These are phyloP conservation scores for Protaetia brevitarsis DNA, from an alignment of 1,140 invertebrate genomes.

Conservation along the genomic window DNA sequence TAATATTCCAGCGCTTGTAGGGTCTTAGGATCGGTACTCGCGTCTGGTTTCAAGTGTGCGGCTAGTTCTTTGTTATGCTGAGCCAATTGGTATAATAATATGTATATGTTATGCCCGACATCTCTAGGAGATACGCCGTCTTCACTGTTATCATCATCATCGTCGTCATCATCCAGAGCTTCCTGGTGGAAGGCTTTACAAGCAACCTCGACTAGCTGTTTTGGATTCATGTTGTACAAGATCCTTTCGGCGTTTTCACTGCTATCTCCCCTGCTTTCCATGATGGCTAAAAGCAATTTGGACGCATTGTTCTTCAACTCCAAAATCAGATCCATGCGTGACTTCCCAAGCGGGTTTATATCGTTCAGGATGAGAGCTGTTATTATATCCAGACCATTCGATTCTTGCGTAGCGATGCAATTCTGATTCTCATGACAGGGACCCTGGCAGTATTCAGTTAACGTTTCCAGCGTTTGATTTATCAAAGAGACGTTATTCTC, in stretches of 20 bases:
- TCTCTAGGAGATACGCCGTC: slow-evolving; percentile 84
- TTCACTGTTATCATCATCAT: slow-evolving; percentile 66
- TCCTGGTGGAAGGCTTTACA: slow-evolving; percentile 93
- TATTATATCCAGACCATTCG: slow-evolving; percentile 98
- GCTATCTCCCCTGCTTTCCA: slow-evolving; percentile 96
- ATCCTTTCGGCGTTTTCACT: slow-evolving; percentile 97
- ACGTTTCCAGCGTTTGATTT: slow-evolving; percentile 95
- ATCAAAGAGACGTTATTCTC: slow-evolving; percentile 96
- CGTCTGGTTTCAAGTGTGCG: slow-evolving; percentile 71
- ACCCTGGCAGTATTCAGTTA: slow-evolving; percentile 99
- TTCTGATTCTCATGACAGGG: slow-evolving; percentile 99
- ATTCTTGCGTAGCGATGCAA: slow-evolving; percentile 97
- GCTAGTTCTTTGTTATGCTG: slow-evolving; percentile 94
- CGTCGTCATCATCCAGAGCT: slow-evolving; percentile 69
- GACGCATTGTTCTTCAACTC: slow-evolving; percentile 99
- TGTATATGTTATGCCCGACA: slow-evolving; percentile 99
- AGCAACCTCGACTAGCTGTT: slow-evolving; percentile 89
- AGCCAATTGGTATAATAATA: slow-evolving; percentile 96
- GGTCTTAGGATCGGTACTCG: slow-evolving; percentile 64
- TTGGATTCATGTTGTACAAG: slow-evolving; percentile 96
- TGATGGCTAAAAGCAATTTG: slow-evolving; percentile 94
- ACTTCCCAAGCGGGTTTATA: slow-evolving; percentile 94
- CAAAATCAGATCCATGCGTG: slow-evolving; percentile 94
- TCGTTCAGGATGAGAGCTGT: slow-evolving; percentile 97
- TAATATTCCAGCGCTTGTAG: slow-evolving; percentile 91